phyloP scores from a whole-genome alignment of 2,797 vertebrate species.

The Tiaroga cobitis region DNA sequence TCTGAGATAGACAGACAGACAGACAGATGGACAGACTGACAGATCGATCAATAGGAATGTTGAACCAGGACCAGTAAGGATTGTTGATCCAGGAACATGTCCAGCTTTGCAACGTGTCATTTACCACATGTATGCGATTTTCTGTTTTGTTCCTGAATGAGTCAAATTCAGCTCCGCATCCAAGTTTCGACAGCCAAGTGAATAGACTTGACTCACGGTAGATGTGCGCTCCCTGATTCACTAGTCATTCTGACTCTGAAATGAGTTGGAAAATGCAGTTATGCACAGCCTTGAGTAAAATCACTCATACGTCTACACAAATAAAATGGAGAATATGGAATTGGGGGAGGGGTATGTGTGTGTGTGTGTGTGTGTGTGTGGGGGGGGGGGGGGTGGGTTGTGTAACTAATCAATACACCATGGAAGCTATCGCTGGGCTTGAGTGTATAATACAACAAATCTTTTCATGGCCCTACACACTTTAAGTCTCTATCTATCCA shows the following conservation, averaged over 20 bases:
- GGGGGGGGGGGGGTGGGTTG: too few species aligned
- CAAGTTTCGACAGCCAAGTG: not conserved
- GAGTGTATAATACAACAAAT: slow-evolving; percentile 54
- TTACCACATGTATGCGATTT: not conserved
- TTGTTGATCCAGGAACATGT: slow-evolving; percentile 13
- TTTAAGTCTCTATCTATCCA: slow-evolving; percentile 56
- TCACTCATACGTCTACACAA: slow-evolving; percentile 26
- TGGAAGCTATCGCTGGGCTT: slow-evolving; percentile 46
- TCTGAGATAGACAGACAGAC: not conserved
- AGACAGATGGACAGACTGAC: not conserved
- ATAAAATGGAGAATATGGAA: slow-evolving; percentile 66
- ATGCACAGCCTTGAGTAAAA: slow-evolving; percentile 20
- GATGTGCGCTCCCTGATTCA: slow-evolving; percentile 10
- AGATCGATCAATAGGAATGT: not conserved
- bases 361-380: slow-evolving; percentile 41
- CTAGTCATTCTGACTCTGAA: slow-evolving; percentile 23
- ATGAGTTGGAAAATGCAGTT: slow-evolving; percentile 34
- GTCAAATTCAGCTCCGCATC: slow-evolving; percentile 11
- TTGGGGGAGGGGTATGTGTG: slow-evolving; percentile 58
- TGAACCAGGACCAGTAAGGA: not conserved
- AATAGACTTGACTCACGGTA: slow-evolving; percentile 35
- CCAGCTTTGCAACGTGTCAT: not conserved
- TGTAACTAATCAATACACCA: slow-evolving; percentile 57
- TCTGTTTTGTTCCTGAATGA: slow-evolving; percentile 7
- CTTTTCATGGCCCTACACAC: slow-evolving; percentile 53